Evolutionary conservation across 2,888 invertebrate genomes (phyloP).

Genomic region (Agonopterix heracliana): DNA sequence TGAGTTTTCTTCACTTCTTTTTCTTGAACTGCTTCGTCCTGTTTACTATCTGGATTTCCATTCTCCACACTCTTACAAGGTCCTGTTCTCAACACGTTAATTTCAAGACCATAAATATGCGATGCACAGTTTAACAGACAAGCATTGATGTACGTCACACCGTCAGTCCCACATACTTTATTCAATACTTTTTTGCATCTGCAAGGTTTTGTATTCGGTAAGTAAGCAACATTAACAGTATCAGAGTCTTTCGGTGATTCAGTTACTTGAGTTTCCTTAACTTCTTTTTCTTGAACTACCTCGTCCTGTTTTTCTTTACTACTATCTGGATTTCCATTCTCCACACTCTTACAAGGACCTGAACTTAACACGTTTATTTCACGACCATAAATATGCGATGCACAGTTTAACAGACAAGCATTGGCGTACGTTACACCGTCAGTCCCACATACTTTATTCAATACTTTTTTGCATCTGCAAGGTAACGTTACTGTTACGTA

Average conservation of each 20-base stretch:
- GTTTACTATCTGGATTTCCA: conserved; percentile 4
- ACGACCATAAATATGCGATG: conserved; percentile 1
- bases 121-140: conserved; percentile 31
- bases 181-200: conserved; percentile 24
- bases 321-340: conserved; percentile 3
- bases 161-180: conserved; percentile 36
- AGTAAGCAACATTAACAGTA: conserved; percentile 8
- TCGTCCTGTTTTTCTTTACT: background rate
- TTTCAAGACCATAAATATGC: no score
- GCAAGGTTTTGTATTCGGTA: conserved; percentile 14
- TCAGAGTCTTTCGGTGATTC: background rate
- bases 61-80: background rate
- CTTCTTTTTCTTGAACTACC: no score
- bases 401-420: conserved; percentile 30
- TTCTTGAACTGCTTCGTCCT: conserved; percentile 1
- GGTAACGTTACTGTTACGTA: background rate
- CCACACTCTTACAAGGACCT: no score
- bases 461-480: conserved; percentile 25
- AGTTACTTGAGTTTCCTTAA: conserved; percentile 11
- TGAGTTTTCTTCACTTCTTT: conserved; percentile 8
- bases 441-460: conserved; percentile 32
- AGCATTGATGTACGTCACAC: conserved; percentile 29
- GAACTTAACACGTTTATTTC: no score
- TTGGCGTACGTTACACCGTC: conserved; percentile 34
- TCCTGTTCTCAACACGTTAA: no score